A percentile compares a stretch with the other conserved stretches of the same genome.
phyloP scores from a whole-genome alignment of 2,113 vertebrate genomes.

The Elanoides forficatus region DNA sequence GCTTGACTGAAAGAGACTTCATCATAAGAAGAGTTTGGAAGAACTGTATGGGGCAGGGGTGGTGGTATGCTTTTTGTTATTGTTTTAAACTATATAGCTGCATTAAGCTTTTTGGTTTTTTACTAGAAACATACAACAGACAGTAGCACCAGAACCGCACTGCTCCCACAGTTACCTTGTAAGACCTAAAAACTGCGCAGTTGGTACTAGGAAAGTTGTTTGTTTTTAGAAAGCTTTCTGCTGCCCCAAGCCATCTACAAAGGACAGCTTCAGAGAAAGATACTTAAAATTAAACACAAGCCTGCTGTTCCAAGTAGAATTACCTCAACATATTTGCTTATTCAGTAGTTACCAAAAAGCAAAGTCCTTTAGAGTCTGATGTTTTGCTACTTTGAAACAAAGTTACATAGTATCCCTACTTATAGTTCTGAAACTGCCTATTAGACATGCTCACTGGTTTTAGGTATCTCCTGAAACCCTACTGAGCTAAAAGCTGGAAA shows the following conservation, averaged over 20 bases:
- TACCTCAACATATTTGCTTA: neutral
- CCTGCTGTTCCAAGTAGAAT: neutral
- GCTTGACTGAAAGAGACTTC: neutral
- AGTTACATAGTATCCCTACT: neutral
- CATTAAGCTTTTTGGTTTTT: neutral
- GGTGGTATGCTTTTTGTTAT: neutral
- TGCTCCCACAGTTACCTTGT: neutral
- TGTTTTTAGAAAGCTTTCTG: neutral
- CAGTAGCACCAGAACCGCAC: neutral
- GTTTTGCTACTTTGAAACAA: neutral
- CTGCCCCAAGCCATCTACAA: neutral
- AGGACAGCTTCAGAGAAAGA: neutral
- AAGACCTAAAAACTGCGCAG: neutral
- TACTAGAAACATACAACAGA: neutral
- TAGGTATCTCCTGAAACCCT: neutral
- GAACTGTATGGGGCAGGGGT: accelerated
- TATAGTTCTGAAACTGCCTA: neutral
- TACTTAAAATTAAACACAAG: neutral
- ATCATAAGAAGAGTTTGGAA: neutral
- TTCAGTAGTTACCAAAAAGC: neutral
- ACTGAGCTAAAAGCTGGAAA: neutral
- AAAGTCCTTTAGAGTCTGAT: neutral
- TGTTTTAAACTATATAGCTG: neutral
- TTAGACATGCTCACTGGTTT: neutral
- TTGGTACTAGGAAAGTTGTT: neutral